These are phyloP conservation scores for Pollenia amentaria DNA, from an alignment of 2,888 invertebrate species.

Conservation along the genomic window DNA sequence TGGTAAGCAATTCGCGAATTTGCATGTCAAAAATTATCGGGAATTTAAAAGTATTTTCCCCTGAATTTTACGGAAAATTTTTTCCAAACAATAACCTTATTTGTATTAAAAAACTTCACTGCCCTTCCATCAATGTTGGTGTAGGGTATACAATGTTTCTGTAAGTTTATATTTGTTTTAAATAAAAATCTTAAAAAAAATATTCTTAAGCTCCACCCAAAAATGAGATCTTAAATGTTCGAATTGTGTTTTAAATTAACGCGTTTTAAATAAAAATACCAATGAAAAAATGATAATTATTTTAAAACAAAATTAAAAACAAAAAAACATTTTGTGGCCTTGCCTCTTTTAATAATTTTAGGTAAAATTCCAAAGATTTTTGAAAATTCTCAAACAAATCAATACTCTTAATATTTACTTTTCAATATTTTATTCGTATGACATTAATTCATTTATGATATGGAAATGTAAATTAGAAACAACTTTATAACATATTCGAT, in stretches of 20 bases:
- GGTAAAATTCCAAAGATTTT: neutral
- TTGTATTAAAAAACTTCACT: no score
- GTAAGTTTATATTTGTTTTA: neutral
- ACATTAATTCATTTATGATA: neutral
- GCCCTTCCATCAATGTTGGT: no score
- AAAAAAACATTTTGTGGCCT: neutral
- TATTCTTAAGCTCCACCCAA: slow-evolving; percentile 58
- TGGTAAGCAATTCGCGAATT: no score
- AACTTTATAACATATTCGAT: no score
- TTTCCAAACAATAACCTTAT: no score
- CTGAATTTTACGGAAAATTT: no score
- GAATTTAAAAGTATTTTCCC: no score
- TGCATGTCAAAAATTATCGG: no score
- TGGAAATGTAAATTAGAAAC: neutral
- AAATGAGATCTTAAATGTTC: slow-evolving; percentile 22
- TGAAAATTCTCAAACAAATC: neutral
- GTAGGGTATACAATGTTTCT: no score
- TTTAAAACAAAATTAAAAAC: neutral
- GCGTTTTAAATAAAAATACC: slow-evolving; percentile 25
- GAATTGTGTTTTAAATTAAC: slow-evolving; percentile 8
- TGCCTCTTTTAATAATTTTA: slow-evolving; percentile 28
- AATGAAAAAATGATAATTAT: slow-evolving; percentile 16
- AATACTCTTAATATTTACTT: neutral
- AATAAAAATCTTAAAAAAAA: neutral
- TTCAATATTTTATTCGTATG: neutral